A percentile compares a stretch with the other conserved stretches of the same genome.
Evolutionary conservation across 2,113 vertebrate species (phyloP).

Genomic region (Ahaetulla prasina): DNA sequence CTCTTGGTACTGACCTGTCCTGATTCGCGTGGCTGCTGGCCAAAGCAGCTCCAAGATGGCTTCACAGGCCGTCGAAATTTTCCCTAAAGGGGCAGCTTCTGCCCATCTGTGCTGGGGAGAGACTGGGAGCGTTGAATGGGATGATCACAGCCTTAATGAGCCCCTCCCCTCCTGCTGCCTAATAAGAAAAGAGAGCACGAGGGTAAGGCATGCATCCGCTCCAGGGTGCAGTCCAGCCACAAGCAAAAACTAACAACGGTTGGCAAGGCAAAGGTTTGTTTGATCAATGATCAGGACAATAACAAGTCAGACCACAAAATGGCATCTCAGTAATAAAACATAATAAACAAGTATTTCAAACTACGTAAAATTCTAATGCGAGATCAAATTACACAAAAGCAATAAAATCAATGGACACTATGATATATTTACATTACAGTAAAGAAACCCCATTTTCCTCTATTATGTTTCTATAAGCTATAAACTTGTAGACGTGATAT

Average conservation of each 20-base stretch:
- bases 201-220: accelerated
- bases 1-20: neutral
- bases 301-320: neutral
- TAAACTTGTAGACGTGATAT: neutral
- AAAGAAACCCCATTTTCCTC: neutral
- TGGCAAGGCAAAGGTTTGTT: neutral
- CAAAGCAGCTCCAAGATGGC: neutral
- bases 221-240: neutral
- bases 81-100: no score
- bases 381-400: neutral
- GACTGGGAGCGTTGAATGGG: neutral
- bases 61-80: neutral
- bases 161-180: neutral
- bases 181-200: accelerated
- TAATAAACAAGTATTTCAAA: neutral
- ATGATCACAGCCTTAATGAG: neutral
- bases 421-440: neutral
- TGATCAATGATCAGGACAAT: neutral
- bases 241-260: neutral
- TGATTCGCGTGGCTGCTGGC: neutral
- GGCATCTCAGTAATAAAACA: neutral
- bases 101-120: neutral
- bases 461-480: neutral
- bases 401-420: neutral
- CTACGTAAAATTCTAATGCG: neutral